Percentiles rank a stretch among this genome's conserved stretches.
Conservation (phyloP, 2,113 vertebrate species). For the Pontoporia blainvillei region DNA sequence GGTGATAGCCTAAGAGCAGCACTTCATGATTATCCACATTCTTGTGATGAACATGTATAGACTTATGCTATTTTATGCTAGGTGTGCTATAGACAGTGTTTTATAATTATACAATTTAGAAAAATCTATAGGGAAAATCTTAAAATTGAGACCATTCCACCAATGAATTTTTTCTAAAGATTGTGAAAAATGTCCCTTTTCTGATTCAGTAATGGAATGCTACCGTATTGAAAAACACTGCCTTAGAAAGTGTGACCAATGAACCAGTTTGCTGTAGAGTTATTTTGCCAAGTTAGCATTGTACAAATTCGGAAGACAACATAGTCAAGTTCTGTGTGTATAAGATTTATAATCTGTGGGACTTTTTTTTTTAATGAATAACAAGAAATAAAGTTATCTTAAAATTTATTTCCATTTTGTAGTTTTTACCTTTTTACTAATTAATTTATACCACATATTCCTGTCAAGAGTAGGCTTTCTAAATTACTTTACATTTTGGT, state of each 20-base stretch:
- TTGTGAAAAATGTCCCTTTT: not conserved
- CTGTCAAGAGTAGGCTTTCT: not conserved
- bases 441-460: not conserved
- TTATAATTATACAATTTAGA: not conserved
- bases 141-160: not conserved
- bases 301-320: not conserved
- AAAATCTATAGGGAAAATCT: not conserved
- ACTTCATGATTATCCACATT: not conserved
- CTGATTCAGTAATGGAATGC: not conserved
- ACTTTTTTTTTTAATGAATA: not conserved
- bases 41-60: not conserved
- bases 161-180: not conserved
- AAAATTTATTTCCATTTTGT: not conserved
- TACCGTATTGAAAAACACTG: not conserved
- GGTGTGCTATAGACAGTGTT: not conserved
- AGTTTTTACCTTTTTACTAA: constrained; percentile 25
- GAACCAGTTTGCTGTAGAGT: not conserved
- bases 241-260: not conserved
- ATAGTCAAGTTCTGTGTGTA: not conserved
- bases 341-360: not conserved
- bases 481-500: not conserved
- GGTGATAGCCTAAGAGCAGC: not conserved
- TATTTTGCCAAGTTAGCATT: not conserved
- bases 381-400: constrained; percentile 11
- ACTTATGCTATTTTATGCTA: not conserved